Evolutionary conservation across 2,113 vertebrate genomes (phyloP).

Genomic region (Colaptes auratus): DNA sequence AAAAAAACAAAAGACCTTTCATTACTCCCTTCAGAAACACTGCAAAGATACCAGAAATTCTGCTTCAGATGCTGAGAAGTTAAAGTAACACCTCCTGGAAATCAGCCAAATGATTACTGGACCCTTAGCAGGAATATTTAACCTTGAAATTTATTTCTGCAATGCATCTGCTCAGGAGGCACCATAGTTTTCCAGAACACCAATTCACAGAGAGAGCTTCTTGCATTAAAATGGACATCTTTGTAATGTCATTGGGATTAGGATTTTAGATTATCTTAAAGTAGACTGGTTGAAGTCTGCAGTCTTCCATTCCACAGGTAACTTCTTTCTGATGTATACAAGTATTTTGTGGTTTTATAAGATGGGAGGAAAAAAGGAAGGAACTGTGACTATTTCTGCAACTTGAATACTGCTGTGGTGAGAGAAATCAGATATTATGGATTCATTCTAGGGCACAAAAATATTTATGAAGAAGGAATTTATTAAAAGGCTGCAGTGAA

Average conservation of each 20-base stretch:
- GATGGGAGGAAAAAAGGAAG: background rate
- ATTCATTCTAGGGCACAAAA: constrained; percentile 3
- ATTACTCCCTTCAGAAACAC: background rate
- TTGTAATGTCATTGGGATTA: background rate
- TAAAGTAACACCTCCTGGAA: background rate
- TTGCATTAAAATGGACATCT: background rate
- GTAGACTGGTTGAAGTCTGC: background rate
- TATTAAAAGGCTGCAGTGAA: background rate
- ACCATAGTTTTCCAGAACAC: background rate
- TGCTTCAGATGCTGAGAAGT: background rate
- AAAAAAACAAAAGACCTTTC: background rate
- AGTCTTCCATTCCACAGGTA: background rate
- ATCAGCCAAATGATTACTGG: background rate
- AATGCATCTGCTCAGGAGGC: background rate
- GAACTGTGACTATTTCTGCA: background rate
- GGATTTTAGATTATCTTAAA: background rate
- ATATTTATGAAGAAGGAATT: background rate
- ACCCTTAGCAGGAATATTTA: background rate
- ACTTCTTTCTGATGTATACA: background rate
- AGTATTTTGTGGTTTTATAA: background rate
- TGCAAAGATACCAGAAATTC: background rate
- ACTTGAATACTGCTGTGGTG: background rate
- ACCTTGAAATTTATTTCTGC: background rate
- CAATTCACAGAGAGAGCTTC: background rate
- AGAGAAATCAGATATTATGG: background rate